Base-by-base conservation (phyloP, 2,888 invertebrate genomes). In the Drosophila greeni region DNA sequence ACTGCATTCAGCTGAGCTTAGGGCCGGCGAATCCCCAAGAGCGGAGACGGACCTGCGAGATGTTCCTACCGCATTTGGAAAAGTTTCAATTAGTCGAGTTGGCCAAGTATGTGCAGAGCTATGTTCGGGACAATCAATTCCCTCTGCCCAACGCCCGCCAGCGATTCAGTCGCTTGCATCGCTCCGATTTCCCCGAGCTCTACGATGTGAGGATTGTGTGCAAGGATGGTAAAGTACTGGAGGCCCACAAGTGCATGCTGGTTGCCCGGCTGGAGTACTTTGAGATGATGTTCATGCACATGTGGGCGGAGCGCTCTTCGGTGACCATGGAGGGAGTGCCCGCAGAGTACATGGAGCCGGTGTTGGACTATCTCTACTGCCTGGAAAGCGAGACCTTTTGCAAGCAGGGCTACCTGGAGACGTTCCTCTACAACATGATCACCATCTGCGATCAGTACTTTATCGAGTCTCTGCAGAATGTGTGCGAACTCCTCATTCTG, bases 261-360 rank as follows among this genome's bases (percentile, higher is more conserved):
- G 92, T 93, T 0, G 93, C 95, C 0, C 89, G 95, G 33, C 89
- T 95, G n/a, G 95, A 96, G 72, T 97, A 96, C 88, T 97, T 97
- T 86, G 92, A 92, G 66, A 93, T 93, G 78, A 95, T 97, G 94
- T 93, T 96, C 77, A 92, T 92, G 82, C 92, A 92, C 78, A 92
- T 93, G 42, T 96, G 96, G 96, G 82, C 86, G 2, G 88, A 88
- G 67, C 84, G 78, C 3, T 76, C 78, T 5, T 76, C 74, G 0
- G 86, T 89, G 2, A 86, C 84, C 67, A 67, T 89, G 39, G 77
- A 77, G 9, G 86, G 86, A 3, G 82, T 89, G 18, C 86, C 88
- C 4, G 56, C 78, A 5, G 88, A 88, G 58, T 89, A 87, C 43
- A 85, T 95, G 70, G 88, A 91, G 61, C 92, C 93, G 0, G 90